These are phyloP conservation scores for Diorhabda elongata DNA, from an alignment of 1,140 invertebrate genomes.

Conservation along the genomic window DNA sequence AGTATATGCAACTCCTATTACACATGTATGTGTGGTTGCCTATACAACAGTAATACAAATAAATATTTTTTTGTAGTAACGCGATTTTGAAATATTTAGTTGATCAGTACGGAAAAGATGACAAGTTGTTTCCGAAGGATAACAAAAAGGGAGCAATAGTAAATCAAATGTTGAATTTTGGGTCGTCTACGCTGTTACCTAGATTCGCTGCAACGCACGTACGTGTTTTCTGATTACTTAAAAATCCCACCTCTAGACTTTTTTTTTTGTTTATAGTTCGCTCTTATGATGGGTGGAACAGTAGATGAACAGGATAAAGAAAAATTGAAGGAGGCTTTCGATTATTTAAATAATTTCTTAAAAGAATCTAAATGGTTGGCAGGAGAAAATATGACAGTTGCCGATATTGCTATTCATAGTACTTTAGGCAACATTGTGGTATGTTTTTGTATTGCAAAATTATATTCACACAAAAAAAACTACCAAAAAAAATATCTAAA, in stretches of 20 bases:
- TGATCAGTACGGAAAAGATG: constrained; percentile 50
- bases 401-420: constrained; percentile 47
- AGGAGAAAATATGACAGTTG: constrained; percentile 52
- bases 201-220: constrained; percentile 41
- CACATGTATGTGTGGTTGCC: no score
- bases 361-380: constrained; percentile 43
- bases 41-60: no score
- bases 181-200: constrained; percentile 47
- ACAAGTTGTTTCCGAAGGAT: constrained; percentile 51
- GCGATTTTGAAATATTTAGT: constrained; percentile 52
- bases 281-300: constrained; percentile 33
- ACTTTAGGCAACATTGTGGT: constrained; percentile 35
- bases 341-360: constrained; percentile 44
- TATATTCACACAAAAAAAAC: no score
- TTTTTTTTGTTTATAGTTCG: constrained; percentile 35
- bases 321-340: constrained; percentile 45
- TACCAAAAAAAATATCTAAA: no score
- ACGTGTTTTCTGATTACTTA: constrained; percentile 14
- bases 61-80: constrained; percentile 28
- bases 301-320: constrained; percentile 29
- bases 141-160: constrained; percentile 49
- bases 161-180: constrained; percentile 50
- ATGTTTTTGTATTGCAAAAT: constrained; percentile 20
- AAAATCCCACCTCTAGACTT: not conserved
- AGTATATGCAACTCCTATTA: no score